Percentiles rank a stretch among this genome's conserved stretches.
These are phyloP conservation scores for Galaxea fascicularis DNA, from an alignment of 92 coral and sea anemone species.

Conservation along the genomic window DNA sequence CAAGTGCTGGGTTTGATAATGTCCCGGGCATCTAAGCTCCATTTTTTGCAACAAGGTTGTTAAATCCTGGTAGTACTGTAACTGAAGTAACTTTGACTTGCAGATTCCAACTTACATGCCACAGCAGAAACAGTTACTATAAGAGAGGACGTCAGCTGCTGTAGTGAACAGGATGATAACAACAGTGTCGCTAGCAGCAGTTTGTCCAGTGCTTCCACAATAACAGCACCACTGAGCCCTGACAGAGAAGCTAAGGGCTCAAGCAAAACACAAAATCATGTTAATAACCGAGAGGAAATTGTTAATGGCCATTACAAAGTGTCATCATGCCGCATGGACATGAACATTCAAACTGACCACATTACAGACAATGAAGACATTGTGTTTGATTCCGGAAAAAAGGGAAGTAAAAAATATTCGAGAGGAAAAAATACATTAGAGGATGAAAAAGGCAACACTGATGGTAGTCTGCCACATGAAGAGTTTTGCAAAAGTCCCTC, in stretches of 20 bases:
- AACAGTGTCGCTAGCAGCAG: slow-evolving; percentile 74
- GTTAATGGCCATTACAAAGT: background rate
- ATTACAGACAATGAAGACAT: slow-evolving; percentile 57
- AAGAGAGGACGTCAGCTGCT: background rate
- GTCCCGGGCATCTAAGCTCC: too few relatives aligned
- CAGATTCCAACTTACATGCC: too few relatives aligned
- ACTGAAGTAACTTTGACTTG: too few relatives aligned
- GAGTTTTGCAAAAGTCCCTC: background rate
- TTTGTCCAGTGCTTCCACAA: slow-evolving; percentile 70
- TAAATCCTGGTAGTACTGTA: too few relatives aligned
- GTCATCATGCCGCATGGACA: slow-evolving; percentile 1
- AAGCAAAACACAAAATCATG: background rate
- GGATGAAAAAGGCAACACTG: background rate
- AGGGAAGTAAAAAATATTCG: slow-evolving; percentile 1
- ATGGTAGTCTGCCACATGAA: too few relatives aligned
- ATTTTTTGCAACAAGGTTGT: too few relatives aligned
- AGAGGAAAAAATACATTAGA: background rate
- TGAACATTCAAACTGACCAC: slow-evolving; percentile 16
- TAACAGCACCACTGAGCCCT: slow-evolving; percentile 68
- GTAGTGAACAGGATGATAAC: slow-evolving; percentile 25
- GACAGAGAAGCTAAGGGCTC: slow-evolving; percentile 14
- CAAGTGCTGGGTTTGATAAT: too few relatives aligned
- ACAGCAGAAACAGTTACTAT: background rate
- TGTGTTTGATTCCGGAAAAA: slow-evolving; percentile 51
- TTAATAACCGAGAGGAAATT: slow-evolving; percentile 34